Evolutionary conservation across 2,888 invertebrate species (phyloP).

Genomic region (Orchestes rusci): DNA sequence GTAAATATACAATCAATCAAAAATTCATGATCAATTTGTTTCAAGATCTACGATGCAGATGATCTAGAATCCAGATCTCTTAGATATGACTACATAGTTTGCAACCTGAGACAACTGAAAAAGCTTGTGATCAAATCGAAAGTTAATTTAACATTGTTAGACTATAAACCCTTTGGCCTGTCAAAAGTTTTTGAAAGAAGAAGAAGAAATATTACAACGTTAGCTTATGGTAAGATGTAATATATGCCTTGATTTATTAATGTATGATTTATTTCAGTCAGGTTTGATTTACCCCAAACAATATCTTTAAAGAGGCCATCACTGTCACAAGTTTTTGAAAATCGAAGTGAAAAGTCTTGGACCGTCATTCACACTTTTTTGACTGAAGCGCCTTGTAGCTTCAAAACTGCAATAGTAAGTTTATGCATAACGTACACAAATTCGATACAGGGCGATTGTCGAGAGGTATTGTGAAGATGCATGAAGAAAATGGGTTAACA

Average conservation of each 20-base stretch:
- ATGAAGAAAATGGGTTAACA: too few species aligned
- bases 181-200: slow-evolving; percentile 24
- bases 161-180: slow-evolving; percentile 25
- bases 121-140: slow-evolving; percentile 29
- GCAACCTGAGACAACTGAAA: slow-evolving; percentile 21
- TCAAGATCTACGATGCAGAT: slow-evolving; percentile 22
- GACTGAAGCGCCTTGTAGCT: slow-evolving; percentile 17
- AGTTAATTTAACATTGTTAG: slow-evolving; percentile 22
- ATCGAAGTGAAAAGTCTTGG: slow-evolving; percentile 23
- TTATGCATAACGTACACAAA: too few species aligned
- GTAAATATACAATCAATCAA: slow-evolving; percentile 11
- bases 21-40: slow-evolving; percentile 3
- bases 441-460: too few species aligned
- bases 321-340: slow-evolving; percentile 22
- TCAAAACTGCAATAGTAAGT: slow-evolving; percentile 19
- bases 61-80: slow-evolving; percentile 16
- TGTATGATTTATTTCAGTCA: slow-evolving; percentile 14
- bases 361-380: slow-evolving; percentile 18
- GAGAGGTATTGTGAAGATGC: too few species aligned
- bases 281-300: slow-evolving; percentile 6
- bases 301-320: slow-evolving; percentile 13
- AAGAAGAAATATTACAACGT: slow-evolving; percentile 13
- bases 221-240: slow-evolving; percentile 20
- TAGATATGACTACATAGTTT: slow-evolving; percentile 25
- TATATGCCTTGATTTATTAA: slow-evolving; percentile 2